Percentiles rank a stretch among this genome's conserved stretches.
Conservation (phyloP, 2,797 vertebrate species). For the Micropoecilia bifurca region DNA sequence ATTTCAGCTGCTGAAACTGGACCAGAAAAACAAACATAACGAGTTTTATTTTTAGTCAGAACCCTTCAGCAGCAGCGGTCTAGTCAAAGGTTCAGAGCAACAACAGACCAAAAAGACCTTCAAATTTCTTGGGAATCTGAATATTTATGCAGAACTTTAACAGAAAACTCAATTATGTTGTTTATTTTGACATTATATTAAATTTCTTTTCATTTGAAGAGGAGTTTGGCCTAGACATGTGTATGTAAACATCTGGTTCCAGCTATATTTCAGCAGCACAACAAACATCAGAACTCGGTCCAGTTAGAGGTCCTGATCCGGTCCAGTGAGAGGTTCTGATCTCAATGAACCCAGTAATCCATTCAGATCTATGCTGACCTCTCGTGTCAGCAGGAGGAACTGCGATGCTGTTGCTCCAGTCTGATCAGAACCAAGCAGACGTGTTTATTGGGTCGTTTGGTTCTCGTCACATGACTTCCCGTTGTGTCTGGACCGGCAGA, state of each 20-base stretch:
- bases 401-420: conserved; percentile 12
- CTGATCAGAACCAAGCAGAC: conserved; percentile 25
- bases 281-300: not conserved
- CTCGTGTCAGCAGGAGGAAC: conserved; percentile 52
- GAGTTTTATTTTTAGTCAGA: not conserved
- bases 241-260: not conserved
- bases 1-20: not conserved
- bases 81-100: too few relatives aligned
- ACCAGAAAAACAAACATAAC: not conserved
- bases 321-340: not conserved
- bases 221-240: not conserved
- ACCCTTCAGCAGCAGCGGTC: not conserved
- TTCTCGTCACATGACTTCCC: too few relatives aligned
- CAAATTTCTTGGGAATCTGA: too few relatives aligned
- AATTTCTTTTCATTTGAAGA: not conserved
- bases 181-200: not conserved
- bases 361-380: conserved; percentile 59
- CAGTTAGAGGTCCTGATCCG: not conserved
- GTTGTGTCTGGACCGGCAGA: too few relatives aligned
- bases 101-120: too few relatives aligned
- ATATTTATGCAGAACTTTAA: not conserved
- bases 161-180: not conserved
- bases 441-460: too few relatives aligned
- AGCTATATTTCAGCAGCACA: not conserved
- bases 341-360: not conserved